Conservation (phyloP, 2,797 vertebrate species). For the Sus cebifrons region DNA sequence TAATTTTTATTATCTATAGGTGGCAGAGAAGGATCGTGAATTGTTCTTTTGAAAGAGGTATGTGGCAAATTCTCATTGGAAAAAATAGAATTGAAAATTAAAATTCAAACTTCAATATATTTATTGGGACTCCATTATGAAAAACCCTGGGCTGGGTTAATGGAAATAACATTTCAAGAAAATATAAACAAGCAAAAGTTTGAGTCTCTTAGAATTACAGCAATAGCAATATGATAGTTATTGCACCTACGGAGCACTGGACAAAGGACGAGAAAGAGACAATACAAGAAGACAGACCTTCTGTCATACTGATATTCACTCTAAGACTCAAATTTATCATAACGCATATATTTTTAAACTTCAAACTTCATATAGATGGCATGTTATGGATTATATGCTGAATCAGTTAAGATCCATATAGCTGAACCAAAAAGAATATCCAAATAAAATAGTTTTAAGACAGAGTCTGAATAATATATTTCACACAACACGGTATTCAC, state of each 20-base stretch:
- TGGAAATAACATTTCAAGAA: neutral
- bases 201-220: neutral
- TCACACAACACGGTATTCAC: neutral
- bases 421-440: neutral
- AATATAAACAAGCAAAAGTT: neutral
- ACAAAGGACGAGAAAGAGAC: neutral
- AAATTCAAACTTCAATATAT: neutral
- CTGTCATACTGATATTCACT: neutral
- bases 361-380: neutral
- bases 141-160: neutral
- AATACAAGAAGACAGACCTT: neutral
- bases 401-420: neutral
- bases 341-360: neutral
- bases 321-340: neutral
- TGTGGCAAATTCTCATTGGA: neutral
- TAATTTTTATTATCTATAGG: conserved; percentile 24
- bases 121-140: neutral
- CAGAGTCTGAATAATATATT: neutral
- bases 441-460: conserved; percentile 39
- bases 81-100: conserved; percentile 33
- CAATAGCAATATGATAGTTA: neutral
- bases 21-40: neutral
- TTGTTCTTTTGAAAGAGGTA: conserved; percentile 14
- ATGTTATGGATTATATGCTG: neutral
- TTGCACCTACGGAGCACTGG: neutral